phyloP scores from a whole-genome alignment of 2,888 invertebrate genomes.

The Dendrolimus pini region DNA sequence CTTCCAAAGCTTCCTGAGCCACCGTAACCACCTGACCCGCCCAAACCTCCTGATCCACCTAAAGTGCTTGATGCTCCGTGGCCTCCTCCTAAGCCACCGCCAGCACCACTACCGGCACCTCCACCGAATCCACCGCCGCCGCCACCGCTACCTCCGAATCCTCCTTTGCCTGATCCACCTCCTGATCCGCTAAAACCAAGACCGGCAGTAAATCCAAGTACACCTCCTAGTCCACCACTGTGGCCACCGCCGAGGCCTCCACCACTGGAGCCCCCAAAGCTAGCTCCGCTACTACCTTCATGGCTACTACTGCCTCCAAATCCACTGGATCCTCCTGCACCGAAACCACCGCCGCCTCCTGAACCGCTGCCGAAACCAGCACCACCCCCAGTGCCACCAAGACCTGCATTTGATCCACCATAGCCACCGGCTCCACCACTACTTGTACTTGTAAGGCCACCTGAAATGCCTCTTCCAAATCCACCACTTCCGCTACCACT shows the following conservation, averaged over 20 bases:
- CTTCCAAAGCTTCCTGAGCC: not conserved
- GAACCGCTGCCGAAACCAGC: conserved; percentile 7
- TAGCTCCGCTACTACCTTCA: conserved; percentile 8
- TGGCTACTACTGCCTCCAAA: conserved; percentile 11
- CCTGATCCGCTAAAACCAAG: conserved; percentile 4
- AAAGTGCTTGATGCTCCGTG: conserved; percentile 2
- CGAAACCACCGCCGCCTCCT: conserved; percentile 9
- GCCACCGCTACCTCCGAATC: not conserved
- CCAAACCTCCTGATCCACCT: conserved; percentile 1
- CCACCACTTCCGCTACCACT: conserved; percentile 16
- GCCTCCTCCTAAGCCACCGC: conserved; percentile 2
- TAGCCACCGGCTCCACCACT: conserved; percentile 11
- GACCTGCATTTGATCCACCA: conserved; percentile 8
- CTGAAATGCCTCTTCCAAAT: conserved; percentile 8
- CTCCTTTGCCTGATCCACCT: conserved; percentile 3
- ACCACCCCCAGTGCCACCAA: conserved; percentile 18
- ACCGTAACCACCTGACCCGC: conserved; percentile 1
- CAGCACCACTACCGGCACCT: conserved; percentile 1
- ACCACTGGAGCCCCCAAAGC: conserved; percentile 2
- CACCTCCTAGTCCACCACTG: conserved; percentile 1
- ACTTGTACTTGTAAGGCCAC: conserved; percentile 1
- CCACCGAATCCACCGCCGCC: conserved; percentile 3
- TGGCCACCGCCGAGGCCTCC: conserved; percentile 10
- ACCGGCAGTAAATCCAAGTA: not conserved
- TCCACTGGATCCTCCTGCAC: conserved; percentile 14